Base-by-base conservation (phyloP, 2,113 vertebrate genomes). In the Synodontis membranacea region DNA sequence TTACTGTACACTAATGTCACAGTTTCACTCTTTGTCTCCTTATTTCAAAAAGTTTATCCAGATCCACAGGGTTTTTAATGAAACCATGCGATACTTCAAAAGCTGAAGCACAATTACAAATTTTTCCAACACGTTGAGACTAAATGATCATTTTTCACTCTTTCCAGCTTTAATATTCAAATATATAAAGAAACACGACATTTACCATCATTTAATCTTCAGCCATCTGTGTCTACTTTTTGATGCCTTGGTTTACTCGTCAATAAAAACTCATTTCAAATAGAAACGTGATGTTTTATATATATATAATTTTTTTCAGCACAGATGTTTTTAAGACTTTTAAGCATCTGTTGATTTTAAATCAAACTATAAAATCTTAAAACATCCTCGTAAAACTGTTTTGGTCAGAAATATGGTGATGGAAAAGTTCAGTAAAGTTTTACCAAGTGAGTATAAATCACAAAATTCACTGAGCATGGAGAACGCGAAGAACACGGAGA, bases 271-370 rank as follows among this genome's bases (percentile, higher is more conserved):
- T 78, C 17, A 52, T 8, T 12, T 74, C 37, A 11, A 2, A 0
- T 2, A 50, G n/a, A 52, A 78, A 52, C 14, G 15, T 19, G 12
- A 42, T 12, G 39, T 46, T 34, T 50, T 19, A 28, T 48, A 9
- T n/a, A 2, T 48, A 0, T 64, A 5, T 21, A 11, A 11, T 66
- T 42, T 37, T 44, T 5, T 54, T 50, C 17, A 1, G 11, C n/a
- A 31, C 76, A 76, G 74, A 76, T 76, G 74, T 76, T 76, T 76
- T 76, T 50, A 8, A 21, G 15, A 75, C 44, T 48, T 76, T 48
- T 76, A n/a, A 5, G 34, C 74, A 52, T 78, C 46, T 76, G 74
- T 19, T 54, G 75, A 54, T 34, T 79, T 34, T 79, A n/a, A 54
- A 37, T 79, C 46, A 31, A 76, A 50, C 44, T 76, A 76, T 37